Base-by-base conservation (phyloP, 2,797 vertebrate species). In the Oreochromis grahami region DNA sequence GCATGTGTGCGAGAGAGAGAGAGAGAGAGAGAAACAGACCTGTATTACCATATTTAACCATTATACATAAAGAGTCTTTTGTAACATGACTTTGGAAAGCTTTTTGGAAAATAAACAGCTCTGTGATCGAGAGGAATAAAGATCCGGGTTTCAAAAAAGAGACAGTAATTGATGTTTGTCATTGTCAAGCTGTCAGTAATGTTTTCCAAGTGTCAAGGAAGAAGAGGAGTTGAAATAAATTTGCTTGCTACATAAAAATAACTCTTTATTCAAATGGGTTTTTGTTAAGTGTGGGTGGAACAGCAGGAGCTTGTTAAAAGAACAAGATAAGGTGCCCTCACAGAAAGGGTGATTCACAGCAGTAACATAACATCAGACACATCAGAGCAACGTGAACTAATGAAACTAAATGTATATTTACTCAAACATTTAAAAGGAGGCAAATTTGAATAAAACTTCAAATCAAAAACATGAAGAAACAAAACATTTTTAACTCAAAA, bases 21-120 rank as follows among this genome's bases (percentile, higher is more conserved):
- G 1, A 1, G 38, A 1, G 6, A 0, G 63, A 65, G 36, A 65
- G 34, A 8, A 21, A 51, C 10, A 51, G 10, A 63, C n/a, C 51
- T 38, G 41, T 24, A 48, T 21, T 7, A 11, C 19, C 38, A 41
- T 10, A 77, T 45, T 24, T 58, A 12, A 53, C 14, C 34, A 6
- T 60, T 10, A 17, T 43, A 24, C 52, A 45, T 13, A 1, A 26
- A 38, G 12, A 17, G 5, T 13, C 3, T 70, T 58, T 48, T 21
- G 48, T 7, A 68, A 70, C 5, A 26, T 3, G 8, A n/a, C 58
- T 13, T 63, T 36, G 32, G 58, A n/a, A 63, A 63, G 58, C 58
- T 36, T 63, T 29, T 29, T 48, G 41, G 9, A 72, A 72, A 48
- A 72, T 15, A 48, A 29, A 72, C 68, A 48, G 24, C 65, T 72